Conservation (phyloP, 2,888 invertebrate genomes). For the Meganola albula region DNA sequence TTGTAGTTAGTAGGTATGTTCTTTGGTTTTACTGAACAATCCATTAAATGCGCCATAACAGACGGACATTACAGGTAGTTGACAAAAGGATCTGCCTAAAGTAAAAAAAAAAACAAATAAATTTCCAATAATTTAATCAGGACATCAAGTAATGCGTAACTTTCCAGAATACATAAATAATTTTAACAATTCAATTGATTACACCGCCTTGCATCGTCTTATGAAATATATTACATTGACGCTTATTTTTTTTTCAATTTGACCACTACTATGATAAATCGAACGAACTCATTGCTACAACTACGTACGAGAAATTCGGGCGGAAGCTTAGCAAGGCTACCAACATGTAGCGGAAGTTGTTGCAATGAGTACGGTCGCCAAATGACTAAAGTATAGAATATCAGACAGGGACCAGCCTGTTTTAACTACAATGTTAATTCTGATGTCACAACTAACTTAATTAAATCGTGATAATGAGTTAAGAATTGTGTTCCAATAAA, state of each 20-base stretch:
- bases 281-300: too few species aligned
- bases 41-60: too few species aligned
- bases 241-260: slow-evolving; percentile 32
- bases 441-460: slow-evolving; percentile 17
- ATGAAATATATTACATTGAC: slow-evolving; percentile 38
- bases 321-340: too few species aligned
- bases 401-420: slow-evolving; percentile 69
- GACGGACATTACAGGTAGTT: too few species aligned
- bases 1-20: too few species aligned
- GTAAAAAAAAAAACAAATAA: slow-evolving; percentile 27
- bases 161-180: slow-evolving; percentile 72
- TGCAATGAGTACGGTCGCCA: too few species aligned
- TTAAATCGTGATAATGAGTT: slow-evolving; percentile 7
- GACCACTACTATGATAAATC: slow-evolving; percentile 38
- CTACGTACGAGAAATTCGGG: too few species aligned
- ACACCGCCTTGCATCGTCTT: slow-evolving; percentile 47
- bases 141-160: slow-evolving; percentile 73
- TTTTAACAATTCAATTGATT: slow-evolving; percentile 70
- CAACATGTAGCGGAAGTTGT: too few species aligned
- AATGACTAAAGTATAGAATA: slow-evolving; percentile 49
- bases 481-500: slow-evolving; percentile 5
- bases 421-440: slow-evolving; percentile 39
- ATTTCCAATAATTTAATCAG: slow-evolving; percentile 72
- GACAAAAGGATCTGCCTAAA: background rate
- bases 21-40: too few species aligned